These are phyloP conservation scores for Platanista minor DNA, from an alignment of 2,113 vertebrate genomes.

Conservation along the genomic window DNA sequence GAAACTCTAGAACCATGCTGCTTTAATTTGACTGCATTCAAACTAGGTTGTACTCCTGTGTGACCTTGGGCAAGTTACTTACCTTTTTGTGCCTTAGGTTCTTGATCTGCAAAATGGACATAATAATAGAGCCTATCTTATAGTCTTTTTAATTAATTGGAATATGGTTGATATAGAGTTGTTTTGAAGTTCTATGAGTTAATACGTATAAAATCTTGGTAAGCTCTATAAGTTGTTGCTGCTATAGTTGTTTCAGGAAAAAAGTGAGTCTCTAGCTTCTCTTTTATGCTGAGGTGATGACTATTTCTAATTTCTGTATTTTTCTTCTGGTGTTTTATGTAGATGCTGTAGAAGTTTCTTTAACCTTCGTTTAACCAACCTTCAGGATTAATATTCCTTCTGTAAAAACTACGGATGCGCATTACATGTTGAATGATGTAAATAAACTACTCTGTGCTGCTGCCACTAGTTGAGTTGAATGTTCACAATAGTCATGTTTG, in stretches of 20 bases:
- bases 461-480: not conserved
- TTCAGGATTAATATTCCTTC: not conserved
- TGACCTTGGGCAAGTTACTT: not conserved
- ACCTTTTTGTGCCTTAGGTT: not conserved
- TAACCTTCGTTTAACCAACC: not conserved
- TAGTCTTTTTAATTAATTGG: not conserved
- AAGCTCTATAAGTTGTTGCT: not conserved
- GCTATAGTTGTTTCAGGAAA: not conserved
- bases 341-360: not conserved
- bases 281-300: not conserved
- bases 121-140: not conserved
- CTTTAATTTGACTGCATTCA: not conserved
- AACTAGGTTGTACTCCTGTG: not conserved
- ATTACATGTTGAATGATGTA: not conserved
- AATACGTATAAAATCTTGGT: not conserved
- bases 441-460: not conserved
- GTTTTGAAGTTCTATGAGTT: not conserved
- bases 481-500: not conserved
- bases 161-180: not conserved
- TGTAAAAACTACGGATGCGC: not conserved
- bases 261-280: slow-evolving; percentile 2
- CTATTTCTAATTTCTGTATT: not conserved
- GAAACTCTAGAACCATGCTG: not conserved
- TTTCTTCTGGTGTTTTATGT: slow-evolving; percentile 9
- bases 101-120: not conserved